Conservation (phyloP, 2,888 invertebrate genomes). For the Andrena praecox region DNA sequence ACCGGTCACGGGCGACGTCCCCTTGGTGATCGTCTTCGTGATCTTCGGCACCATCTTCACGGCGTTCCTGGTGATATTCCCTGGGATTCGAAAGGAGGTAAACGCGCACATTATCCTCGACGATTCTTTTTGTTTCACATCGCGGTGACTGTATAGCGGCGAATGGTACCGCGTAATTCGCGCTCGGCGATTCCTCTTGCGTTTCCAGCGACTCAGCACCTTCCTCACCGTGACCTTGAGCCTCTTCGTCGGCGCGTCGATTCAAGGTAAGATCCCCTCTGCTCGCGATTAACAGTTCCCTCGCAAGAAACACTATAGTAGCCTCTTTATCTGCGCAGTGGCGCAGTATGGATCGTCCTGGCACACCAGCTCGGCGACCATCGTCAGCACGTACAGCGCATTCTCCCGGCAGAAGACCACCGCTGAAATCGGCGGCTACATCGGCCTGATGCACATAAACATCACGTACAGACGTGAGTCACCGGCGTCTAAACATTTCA, state of each 20-base stretch:
- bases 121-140: neutral
- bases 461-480: conserved; percentile 95
- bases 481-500: neutral
- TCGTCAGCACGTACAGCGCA: conserved; percentile 95
- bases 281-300: neutral
- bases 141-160: neutral
- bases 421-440: conserved; percentile 95
- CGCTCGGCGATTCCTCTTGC: neutral
- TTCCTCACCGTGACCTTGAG: conserved; percentile 96
- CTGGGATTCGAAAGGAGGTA: conserved; percentile 97
- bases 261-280: conserved; percentile 90
- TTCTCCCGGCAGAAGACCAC: conserved; percentile 95
- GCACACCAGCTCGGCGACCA: conserved; percentile 94
- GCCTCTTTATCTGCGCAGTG: conserved; percentile 86
- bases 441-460: conserved; percentile 97
- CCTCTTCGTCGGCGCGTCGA: conserved; percentile 96
- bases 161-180: neutral
- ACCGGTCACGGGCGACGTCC: conserved; percentile 97
- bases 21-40: conserved; percentile 93
- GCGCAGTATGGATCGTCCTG: conserved; percentile 96
- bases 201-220: conserved; percentile 93
- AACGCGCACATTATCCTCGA: conserved; percentile 69
- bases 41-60: conserved; percentile 96
- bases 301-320: neutral
- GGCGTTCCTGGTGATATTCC: conserved; percentile 98